Base-by-base conservation (phyloP, 1,140 invertebrate genomes). In the Rhizoglyphus robini region DNA sequence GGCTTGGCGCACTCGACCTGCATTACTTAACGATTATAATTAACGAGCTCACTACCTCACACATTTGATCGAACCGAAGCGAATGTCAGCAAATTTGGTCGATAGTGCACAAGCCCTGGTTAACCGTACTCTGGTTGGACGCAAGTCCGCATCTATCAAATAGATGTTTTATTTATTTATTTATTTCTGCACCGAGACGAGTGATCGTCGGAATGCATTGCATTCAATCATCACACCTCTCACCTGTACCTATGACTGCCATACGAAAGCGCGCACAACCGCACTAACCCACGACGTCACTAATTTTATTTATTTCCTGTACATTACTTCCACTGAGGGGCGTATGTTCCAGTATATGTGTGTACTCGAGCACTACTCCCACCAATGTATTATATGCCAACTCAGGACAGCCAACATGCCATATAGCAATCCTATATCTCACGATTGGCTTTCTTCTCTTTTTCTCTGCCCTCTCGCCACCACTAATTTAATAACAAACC, bases 171-270 rank as follows among this genome's bases (percentile, higher is more conserved):
- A 27, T 32, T 32, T 32, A 54, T 54, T 54, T 32, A 32, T 54
- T 32, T 54, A 32, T 54, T 25, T 32, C 8, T 32, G 31, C 51
- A 8, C 8, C 23, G 8, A 54, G 23, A 5, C 20, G 23, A 15
- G 15, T 23, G 15, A 46, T 41, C 36, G 8, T 18, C 36, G 8
- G 18, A 41, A 11, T 41, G 36, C 8, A 41, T 41, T 18, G 36
- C 36, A 41, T 23, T 41, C 36, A 41, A 18, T 41, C 36, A 41
- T 41, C 36, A 41, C 15, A 15, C 41, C 8, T 20, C 51, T 54
- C 51, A 54, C 51, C 51, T 54, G 51, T 54, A 54, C 51, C 20
- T 54, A 46, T 46, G 15, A 54, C 51, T 54, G 51, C 51, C 51
- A 54, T 54, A 46, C 41, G 41, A 46, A 46, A 15, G 23, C 41